These are phyloP conservation scores for Atherinosoma microstoma DNA, from an alignment of 2,797 vertebrate species.

Conservation along the genomic window DNA sequence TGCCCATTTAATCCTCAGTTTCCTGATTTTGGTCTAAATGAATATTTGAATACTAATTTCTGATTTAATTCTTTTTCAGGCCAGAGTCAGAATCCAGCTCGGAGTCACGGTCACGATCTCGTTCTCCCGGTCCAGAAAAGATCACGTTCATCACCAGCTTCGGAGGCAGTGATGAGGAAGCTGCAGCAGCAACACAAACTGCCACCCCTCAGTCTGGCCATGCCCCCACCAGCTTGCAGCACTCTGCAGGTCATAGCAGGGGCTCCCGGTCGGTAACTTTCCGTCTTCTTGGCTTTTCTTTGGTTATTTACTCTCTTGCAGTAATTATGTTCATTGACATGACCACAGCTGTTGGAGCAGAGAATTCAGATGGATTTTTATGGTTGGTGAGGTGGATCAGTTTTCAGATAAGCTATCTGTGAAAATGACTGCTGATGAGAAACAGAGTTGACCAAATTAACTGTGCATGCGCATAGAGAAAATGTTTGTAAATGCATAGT, in stretches of 20 bases:
- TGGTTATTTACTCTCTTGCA: slow-evolving; percentile 74
- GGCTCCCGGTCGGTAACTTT: slow-evolving; percentile 98
- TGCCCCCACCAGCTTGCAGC: slow-evolving; percentile 82
- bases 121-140: slow-evolving; percentile 89
- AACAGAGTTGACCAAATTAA: slow-evolving; percentile 1
- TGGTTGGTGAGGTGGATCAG: slow-evolving; percentile 56
- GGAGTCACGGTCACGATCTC: slow-evolving; percentile 89
- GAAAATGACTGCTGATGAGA: slow-evolving; percentile 8
- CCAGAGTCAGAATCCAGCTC: slow-evolving; percentile 92
- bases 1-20: neutral
- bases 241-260: slow-evolving; percentile 93
- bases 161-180: slow-evolving; percentile 94
- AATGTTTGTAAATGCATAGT: slow-evolving; percentile 10
- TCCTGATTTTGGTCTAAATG: neutral
- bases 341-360: slow-evolving; percentile 55
- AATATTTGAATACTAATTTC: slow-evolving; percentile 1
- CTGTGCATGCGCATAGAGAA: slow-evolving; percentile 40
- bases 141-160: slow-evolving; percentile 99
- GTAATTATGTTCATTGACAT: slow-evolving; percentile 65
- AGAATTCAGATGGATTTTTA: slow-evolving; percentile 54
- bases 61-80: slow-evolving; percentile 64
- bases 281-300: slow-evolving; percentile 82
- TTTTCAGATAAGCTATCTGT: slow-evolving; percentile 15
- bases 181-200: slow-evolving; percentile 72
- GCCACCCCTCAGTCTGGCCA: slow-evolving; percentile 79